Evolutionary conservation across 1,140 invertebrate genomes (phyloP), one percentile per base, ranked within the genome.

Genomic region (Drosophila lini): DNA sequence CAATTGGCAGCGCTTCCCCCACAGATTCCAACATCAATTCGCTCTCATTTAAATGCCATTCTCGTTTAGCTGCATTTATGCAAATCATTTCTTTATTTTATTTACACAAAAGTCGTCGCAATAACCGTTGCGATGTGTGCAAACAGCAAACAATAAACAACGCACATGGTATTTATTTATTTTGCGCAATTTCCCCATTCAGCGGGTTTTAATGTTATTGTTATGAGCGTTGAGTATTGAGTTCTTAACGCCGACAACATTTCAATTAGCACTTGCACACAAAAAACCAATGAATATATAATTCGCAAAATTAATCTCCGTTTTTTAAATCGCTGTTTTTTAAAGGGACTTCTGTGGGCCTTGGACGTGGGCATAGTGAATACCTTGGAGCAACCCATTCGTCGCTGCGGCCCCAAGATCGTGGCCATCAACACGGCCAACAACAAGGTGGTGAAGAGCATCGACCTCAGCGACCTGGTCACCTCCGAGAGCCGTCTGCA

Each of bases 291-390:
- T 69, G 19, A 38, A 59, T 34, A 52, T n/a, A 48, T 41, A 25
- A 57, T 38, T 59, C 16, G n/a, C 19, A 55, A 61, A 28, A 45
- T 44, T 65, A 32, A 25, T 57, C 31, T 13, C 31, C n/a, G 10
- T n/a, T 52, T 44, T 28, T 48, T 28, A 28, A 16, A 32, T 34
- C 41, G 8, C 19, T 10, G 25, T 15, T 19, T 82, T 19, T 82
- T 84, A 16, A 89, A 94, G 81, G 94, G 94, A 65, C 93, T 95
- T n/a, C 84, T 96, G 2, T 96, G 96, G 95, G 93, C 94, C 3
- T 91, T 96, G 48, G 95, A 96, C 78, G 93, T 93, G 42, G 95
- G 95, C 40, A 93, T 95, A 38, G 94, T 95, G 2, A 95, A 96
- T 68, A 95, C 94, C 2, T 79, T 95, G 47, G 94, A 94, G 57